Evolutionary conservation across 1,140 invertebrate species (phyloP).

Genomic region (Venturia canescens): DNA sequence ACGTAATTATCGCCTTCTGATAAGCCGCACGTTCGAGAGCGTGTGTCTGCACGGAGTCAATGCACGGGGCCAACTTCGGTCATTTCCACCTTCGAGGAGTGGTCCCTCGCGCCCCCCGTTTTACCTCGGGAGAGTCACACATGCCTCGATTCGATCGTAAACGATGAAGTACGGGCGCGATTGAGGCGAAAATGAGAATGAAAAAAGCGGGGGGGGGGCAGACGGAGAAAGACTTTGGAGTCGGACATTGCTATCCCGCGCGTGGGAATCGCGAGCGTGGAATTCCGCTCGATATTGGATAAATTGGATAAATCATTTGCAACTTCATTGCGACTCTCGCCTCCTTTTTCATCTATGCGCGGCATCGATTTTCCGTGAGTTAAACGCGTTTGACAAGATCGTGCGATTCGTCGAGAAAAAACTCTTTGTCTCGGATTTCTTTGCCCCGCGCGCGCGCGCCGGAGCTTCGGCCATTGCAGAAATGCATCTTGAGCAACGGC

Average conservation of each 20-base stretch:
- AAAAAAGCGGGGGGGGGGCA: background rate
- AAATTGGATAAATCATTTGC: background rate
- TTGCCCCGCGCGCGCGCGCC: background rate
- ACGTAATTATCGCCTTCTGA: background rate
- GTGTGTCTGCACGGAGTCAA: background rate
- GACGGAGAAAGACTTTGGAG: background rate
- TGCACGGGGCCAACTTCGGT: constrained; percentile 39
- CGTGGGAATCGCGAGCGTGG: background rate
- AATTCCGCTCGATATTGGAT: background rate
- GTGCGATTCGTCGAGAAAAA: too few relatives aligned
- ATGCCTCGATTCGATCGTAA: background rate
- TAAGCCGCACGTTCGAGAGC: too few relatives aligned
- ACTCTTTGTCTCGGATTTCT: constrained; percentile 12
- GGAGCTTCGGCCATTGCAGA: background rate
- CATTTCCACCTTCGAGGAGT: constrained; percentile 55
- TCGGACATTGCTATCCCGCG: background rate
- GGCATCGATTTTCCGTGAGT: too few relatives aligned
- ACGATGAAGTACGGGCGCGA: too few relatives aligned
- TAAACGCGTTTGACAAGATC: too few relatives aligned
- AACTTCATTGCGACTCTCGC: too few relatives aligned
- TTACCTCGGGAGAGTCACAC: background rate
- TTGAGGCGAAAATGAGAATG: background rate
- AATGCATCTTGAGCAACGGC: background rate
- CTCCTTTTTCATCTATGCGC: too few relatives aligned
- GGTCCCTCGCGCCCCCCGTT: constrained; percentile 37